Evolutionary conservation across 1,140 invertebrate genomes (phyloP).

Genomic region (Anastatus disparis): DNA sequence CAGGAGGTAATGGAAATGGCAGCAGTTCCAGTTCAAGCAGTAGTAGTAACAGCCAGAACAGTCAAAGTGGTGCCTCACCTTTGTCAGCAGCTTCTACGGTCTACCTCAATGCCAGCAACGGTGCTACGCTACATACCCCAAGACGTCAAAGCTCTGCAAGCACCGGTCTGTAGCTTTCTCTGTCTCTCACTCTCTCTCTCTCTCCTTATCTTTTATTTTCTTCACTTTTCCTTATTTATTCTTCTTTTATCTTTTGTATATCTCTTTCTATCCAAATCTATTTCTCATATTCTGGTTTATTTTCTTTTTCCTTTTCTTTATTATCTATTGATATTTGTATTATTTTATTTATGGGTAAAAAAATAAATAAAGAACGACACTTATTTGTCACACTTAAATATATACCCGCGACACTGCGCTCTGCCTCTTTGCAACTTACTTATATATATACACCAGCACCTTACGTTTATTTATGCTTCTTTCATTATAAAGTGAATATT

Average conservation of each 20-base stretch:
- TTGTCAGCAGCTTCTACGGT: conserved; percentile 50
- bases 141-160: conserved; percentile 57
- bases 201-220: conserved; percentile 33
- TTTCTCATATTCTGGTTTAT: conserved; percentile 39
- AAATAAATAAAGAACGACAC: no score
- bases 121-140: conserved; percentile 44
- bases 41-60: conserved; percentile 63
- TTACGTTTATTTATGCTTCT: no score
- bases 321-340: background rate
- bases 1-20: conserved; percentile 57
- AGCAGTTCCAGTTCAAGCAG: conserved; percentile 55
- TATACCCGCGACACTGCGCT: conserved; percentile 15
- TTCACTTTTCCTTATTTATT: no score
- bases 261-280: conserved; percentile 34
- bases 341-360: no score
- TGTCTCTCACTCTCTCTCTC: conserved; percentile 30
- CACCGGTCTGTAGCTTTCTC: conserved; percentile 61
- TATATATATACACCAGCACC: no score
- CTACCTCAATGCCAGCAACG: conserved; percentile 52
- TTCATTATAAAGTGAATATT: no score
- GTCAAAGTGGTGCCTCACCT: conserved; percentile 57
- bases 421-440: no score
- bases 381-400: background rate
- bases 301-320: conserved; percentile 16
- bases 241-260: conserved; percentile 26